phyloP scores from a whole-genome alignment of 1,140 invertebrate genomes.

The Drosophila mauritiana region DNA sequence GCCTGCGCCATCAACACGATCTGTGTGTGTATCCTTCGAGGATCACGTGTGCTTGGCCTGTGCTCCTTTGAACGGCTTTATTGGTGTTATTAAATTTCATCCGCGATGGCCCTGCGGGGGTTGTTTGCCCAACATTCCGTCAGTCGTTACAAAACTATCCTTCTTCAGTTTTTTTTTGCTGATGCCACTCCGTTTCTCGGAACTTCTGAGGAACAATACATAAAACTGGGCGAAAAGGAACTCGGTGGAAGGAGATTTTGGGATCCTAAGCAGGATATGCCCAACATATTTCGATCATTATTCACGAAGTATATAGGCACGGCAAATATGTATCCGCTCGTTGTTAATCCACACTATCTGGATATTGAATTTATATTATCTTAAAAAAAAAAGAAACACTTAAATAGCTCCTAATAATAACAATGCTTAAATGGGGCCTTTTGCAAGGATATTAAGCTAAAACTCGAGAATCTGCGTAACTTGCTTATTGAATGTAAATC shows the following conservation, averaged over 20 bases:
- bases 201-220: conserved; percentile 34
- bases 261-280: conserved; percentile 33
- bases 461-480: too few relatives aligned
- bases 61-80: conserved; percentile 63
- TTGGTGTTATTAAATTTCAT: conserved; percentile 79
- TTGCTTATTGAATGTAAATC: too few relatives aligned
- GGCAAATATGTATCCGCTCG: conserved; percentile 7
- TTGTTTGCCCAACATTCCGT: conserved; percentile 47
- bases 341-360: neutral
- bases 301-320: neutral
- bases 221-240: conserved; percentile 1
- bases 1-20: conserved; percentile 64
- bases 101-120: conserved; percentile 33
- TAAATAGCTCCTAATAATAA: too few relatives aligned
- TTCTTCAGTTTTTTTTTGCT: conserved; percentile 13
- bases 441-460: too few relatives aligned
- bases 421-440: too few relatives aligned
- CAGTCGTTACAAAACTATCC: conserved; percentile 53
- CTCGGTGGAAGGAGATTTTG: neutral
- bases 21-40: neutral
- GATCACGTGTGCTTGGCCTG: conserved; percentile 23
- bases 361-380: too few relatives aligned
- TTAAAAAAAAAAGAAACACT: too few relatives aligned
- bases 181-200: conserved; percentile 7
- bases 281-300: conserved; percentile 21